Percentiles rank a stretch among this genome's conserved stretches.
phyloP scores from a whole-genome alignment of 2,888 invertebrate genomes.

The Thyatira batis region DNA sequence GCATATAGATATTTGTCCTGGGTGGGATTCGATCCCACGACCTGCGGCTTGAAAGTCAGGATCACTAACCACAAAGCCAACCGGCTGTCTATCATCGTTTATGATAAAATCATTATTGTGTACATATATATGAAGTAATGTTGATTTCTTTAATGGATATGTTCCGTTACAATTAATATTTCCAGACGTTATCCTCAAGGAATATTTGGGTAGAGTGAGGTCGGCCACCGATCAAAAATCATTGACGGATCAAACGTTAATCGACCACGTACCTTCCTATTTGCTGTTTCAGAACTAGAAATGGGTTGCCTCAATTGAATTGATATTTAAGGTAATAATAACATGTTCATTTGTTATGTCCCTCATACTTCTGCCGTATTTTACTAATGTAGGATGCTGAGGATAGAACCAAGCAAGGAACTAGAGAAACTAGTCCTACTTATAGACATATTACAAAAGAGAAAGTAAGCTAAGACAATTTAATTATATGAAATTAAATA shows the following conservation, averaged over 20 bases:
- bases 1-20: too few species aligned
- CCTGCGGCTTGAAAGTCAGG: too few species aligned
- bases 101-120: slow-evolving; percentile 39
- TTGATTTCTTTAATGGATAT: neutral
- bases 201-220: neutral
- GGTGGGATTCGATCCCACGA: too few species aligned
- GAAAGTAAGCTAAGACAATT: too few species aligned
- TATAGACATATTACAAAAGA: too few species aligned
- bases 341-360: too few species aligned
- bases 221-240: neutral
- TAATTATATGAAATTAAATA: too few species aligned
- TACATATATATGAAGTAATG: slow-evolving; percentile 32
- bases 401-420: too few species aligned
- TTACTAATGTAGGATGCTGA: too few species aligned
- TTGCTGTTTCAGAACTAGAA: neutral
- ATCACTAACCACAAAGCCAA: too few species aligned
- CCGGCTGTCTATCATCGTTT: slow-evolving; percentile 22
- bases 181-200: neutral
- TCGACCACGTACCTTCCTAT: neutral
- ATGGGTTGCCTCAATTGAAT: neutral
- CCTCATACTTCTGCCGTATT: too few species aligned
- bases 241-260: neutral
- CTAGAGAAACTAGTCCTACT: too few species aligned
- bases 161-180: neutral
- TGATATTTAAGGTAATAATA: neutral